Evolutionary conservation across 2,888 invertebrate genomes (phyloP).

Genomic region (Drosophila gaucha): DNA sequence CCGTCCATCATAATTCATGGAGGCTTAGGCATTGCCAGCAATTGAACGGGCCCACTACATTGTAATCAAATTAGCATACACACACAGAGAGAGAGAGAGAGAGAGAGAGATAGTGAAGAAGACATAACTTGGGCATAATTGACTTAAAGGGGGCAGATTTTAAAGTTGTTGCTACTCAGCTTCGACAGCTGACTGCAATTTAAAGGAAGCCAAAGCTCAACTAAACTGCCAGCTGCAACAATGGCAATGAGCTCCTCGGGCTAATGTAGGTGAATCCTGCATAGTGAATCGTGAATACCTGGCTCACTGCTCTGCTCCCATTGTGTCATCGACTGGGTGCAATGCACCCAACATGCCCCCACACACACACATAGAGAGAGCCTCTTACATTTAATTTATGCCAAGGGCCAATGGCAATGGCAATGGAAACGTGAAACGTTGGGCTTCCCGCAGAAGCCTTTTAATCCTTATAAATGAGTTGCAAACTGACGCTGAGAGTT

Average conservation of each 20-base stretch:
- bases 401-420: constrained; percentile 77
- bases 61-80: constrained; percentile 73
- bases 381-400: constrained; percentile 66
- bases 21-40: constrained; percentile 9
- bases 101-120: not conserved
- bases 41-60: constrained; percentile 17
- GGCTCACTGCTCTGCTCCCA: constrained; percentile 17
- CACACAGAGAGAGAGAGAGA: constrained; percentile 17
- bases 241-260: constrained; percentile 31
- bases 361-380: constrained; percentile 16
- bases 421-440: constrained; percentile 40
- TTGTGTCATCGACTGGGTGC: constrained; percentile 39
- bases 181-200: constrained; percentile 37
- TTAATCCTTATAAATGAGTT: constrained; percentile 35
- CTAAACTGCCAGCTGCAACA: constrained; percentile 32
- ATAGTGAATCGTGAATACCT: constrained; percentile 21
- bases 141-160: constrained; percentile 47
- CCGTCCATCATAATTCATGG: constrained; percentile 72
- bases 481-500: constrained; percentile 47
- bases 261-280: constrained; percentile 50
- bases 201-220: no score
- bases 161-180: constrained; percentile 37
- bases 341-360: constrained; percentile 49
- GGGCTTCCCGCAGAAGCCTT: constrained; percentile 23
- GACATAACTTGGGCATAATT: constrained; percentile 54